A percentile compares a stretch with the other conserved stretches of the same genome.
phyloP scores from a whole-genome alignment of 2,797 vertebrate genomes.

The Enteromius trimaculatus region DNA sequence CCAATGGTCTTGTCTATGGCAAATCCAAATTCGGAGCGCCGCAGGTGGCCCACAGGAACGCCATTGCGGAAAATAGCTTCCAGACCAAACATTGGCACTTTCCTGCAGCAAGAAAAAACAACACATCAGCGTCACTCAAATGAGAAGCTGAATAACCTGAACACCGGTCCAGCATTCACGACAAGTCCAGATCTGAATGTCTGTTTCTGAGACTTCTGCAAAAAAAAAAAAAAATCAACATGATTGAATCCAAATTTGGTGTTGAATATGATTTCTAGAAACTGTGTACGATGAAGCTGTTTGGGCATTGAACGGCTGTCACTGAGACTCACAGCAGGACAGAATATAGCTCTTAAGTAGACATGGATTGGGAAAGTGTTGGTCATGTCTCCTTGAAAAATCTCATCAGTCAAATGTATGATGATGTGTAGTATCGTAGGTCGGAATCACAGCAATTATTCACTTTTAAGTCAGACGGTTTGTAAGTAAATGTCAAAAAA shows the following conservation, averaged over 20 bases:
- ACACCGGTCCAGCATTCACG: neutral
- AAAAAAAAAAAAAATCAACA: neutral
- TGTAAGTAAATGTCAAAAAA: slow-evolving; percentile 16
- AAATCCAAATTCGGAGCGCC: slow-evolving; percentile 89
- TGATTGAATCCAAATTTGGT: neutral
- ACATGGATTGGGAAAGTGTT: neutral
- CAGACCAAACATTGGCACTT: slow-evolving; percentile 91
- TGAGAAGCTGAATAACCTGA: neutral
- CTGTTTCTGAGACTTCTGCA: neutral
- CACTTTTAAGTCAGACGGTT: slow-evolving; percentile 1
- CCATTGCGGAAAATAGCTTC: slow-evolving; percentile 91
- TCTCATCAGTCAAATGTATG: neutral
- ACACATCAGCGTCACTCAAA: slow-evolving; percentile 9
- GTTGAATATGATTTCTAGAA: neutral
- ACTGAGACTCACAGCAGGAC: neutral
- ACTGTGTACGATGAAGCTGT: neutral
- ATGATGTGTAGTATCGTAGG: slow-evolving; percentile 12
- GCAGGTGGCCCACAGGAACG: slow-evolving; percentile 86
- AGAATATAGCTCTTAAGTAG: neutral
- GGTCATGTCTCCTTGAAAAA: slow-evolving; percentile 3
- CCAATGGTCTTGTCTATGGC: slow-evolving; percentile 88
- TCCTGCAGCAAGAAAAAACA: slow-evolving; percentile 73
- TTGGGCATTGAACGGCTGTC: neutral
- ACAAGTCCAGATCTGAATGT: neutral
- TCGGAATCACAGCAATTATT: slow-evolving; percentile 14